phyloP scores from a whole-genome alignment of 1,140 invertebrate genomes.

The Caenorhabditis tropicalis region DNA sequence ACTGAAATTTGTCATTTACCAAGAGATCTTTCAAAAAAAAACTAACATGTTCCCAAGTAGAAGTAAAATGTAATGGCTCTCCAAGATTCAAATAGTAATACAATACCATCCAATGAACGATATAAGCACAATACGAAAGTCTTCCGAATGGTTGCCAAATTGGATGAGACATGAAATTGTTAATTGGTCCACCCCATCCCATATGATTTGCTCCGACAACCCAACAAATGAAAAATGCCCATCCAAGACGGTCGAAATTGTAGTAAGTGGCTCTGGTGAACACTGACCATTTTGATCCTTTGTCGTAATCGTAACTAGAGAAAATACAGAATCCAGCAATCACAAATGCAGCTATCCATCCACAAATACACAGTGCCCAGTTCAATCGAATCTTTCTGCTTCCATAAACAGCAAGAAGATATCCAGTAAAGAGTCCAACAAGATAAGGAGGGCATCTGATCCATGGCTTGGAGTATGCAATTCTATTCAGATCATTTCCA shows the following conservation, averaged over 20 bases:
- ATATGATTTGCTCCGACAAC: slow-evolving; percentile 46
- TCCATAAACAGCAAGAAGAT: slow-evolving; percentile 31
- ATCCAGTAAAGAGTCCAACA: slow-evolving; percentile 3
- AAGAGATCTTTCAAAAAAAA: no score
- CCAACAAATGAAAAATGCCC: slow-evolving; percentile 47
- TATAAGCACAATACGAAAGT: slow-evolving; percentile 52
- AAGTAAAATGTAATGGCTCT: background rate
- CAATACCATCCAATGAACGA: slow-evolving; percentile 51
- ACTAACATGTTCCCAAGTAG: slow-evolving; percentile 1
- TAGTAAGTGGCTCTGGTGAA: slow-evolving; percentile 51
- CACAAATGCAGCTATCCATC: slow-evolving; percentile 41
- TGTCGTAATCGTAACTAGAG: background rate
- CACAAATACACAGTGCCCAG: background rate
- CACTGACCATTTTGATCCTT: slow-evolving; percentile 24
- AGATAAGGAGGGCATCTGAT: slow-evolving; percentile 9
- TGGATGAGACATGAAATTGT: slow-evolving; percentile 55
- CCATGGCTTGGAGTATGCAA: background rate
- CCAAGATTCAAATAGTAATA: slow-evolving; percentile 33
- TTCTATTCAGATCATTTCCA: background rate
- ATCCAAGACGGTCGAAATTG: slow-evolving; percentile 53
- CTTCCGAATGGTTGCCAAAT: slow-evolving; percentile 51
- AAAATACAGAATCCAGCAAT: slow-evolving; percentile 48
- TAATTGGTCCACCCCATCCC: slow-evolving; percentile 53
- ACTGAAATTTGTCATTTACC: background rate
- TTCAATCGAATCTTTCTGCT: background rate